Evolutionary conservation across 2,888 invertebrate species (phyloP), one percentile per base, ranked within the genome.

Genomic region (Biston betularia): DNA sequence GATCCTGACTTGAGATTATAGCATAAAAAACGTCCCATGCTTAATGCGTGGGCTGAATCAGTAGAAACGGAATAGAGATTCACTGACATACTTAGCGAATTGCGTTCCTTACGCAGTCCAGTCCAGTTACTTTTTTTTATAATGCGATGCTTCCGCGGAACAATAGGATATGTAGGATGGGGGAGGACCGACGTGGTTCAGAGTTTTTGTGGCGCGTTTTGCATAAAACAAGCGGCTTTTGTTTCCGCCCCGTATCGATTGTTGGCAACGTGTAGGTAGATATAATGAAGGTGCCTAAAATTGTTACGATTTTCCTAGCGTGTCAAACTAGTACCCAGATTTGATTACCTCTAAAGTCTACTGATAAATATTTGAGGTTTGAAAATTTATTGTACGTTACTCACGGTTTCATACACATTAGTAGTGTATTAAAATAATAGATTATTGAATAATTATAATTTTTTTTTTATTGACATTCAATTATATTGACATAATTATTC

Each of bases 21-120:
- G 42, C 58, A n/a, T n/a, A 58, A 42, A 58, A 49, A 58, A 58
- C 49, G 40, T 40, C 49, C 40, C 58, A 49, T 58, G 33, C 40
- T 35, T 24, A n/a, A 54, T 44, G 53, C 42, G 54, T 54, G 54
- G 54, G 54, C 12, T 3, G 54, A 54, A 42, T 54, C 11, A 53
- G 40, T 38, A 10, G 15, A 11, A 24, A 42, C 24, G 54, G 14
- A 11, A 54, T 42, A 8, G 42, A 24, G 12, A 49, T 8, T 58
- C 24, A 10, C 40, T 58, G 58, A 50, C 49, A 58, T 49, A 58
- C 58, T 58, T 58, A 4, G 49, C 40, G 9, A 38, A 38, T 38
- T 38, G 9, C 0, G 9, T n/a, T 40, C 24, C 57, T 7, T 57
- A 34, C n/a, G n/a, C 45, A 5, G n/a, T 7, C 33, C 15, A 38